Evolutionary conservation across 2,888 invertebrate species (phyloP), one percentile per base, ranked within the genome.

Genomic region (Stictocephala bisonia): DNA sequence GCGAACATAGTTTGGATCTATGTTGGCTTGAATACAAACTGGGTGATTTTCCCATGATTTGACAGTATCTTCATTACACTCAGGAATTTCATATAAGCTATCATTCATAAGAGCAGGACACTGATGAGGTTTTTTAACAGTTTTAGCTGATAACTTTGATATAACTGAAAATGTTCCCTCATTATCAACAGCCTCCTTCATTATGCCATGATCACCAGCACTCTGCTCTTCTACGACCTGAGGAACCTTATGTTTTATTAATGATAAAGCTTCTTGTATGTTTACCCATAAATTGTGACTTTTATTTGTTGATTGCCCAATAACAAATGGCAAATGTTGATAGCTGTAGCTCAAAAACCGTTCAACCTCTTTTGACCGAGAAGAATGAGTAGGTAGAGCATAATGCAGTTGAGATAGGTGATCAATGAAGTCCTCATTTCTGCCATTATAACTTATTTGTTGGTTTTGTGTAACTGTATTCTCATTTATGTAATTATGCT

Each of bases 281-380:
- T 71, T 71, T 2, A 71, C 58, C 26, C 70, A 41, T n/a, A 71
- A 44, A 40, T 71, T 71, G 44, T 71, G 70, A 26, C 70, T 71
- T 15, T 58, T 71, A n/a, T 58, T 71, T 31, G 29, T 58, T n/a
- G 70, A 71, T 22, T 71, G 70, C 6, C 70, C 70, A 13, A 71
- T 35, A 15, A 71, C 70, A 15, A 71, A 71, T 2, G 70, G 70
- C n/a, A 40, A 24, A n/a, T 41, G 29, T 15, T 58, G 40, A 15
- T 44, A 58, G 6, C 44, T 51, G 1, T 29, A 35, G 11, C 27
- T 58, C 0, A 58, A n/a, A n/a, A 48, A 53, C 7, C 58, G n/a
- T n/a, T 71, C 40, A n/a, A 69, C 56, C 20, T 69, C 40, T 41
- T 69, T 69, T 11, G 56, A 53, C 31, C 56, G 20, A 1, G 69